Evolutionary conservation across 2,797 vertebrate genomes (phyloP).

Genomic region (Gymnoscopelus microlampas): DNA sequence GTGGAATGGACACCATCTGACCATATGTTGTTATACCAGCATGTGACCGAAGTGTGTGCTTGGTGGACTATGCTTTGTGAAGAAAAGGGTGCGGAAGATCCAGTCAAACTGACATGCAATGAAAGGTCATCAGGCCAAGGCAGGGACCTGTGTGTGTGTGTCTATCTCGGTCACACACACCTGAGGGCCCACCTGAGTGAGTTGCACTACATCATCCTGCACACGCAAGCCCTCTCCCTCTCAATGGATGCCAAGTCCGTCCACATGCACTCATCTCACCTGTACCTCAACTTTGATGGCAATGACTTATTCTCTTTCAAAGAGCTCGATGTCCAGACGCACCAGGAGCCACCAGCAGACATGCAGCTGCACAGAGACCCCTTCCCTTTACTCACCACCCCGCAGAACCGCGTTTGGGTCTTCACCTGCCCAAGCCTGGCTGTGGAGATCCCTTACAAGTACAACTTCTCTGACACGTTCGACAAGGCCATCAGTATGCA

Average conservation of each 20-base stretch:
- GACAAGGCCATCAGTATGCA: slow-evolving; percentile 91
- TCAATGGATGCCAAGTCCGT: slow-evolving; percentile 78
- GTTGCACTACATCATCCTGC: slow-evolving; percentile 87
- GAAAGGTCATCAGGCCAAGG: slow-evolving; percentile 38
- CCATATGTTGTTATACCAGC: slow-evolving; percentile 96
- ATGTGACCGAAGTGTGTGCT: slow-evolving; percentile 82
- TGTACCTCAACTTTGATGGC: slow-evolving; percentile 91
- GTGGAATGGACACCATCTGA: slow-evolving; percentile 91
- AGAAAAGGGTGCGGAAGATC: slow-evolving; percentile 20
- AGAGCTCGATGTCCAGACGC: slow-evolving; percentile 83
- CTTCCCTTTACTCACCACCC: slow-evolving; percentile 85
- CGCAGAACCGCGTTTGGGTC: slow-evolving; percentile 88
- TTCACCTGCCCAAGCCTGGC: slow-evolving; percentile 85
- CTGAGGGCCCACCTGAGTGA: slow-evolving; percentile 87
- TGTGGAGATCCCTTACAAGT: slow-evolving; percentile 95
- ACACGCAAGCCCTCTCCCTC: slow-evolving; percentile 81
- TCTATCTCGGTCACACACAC: slow-evolving; percentile 84
- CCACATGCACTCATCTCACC: slow-evolving; percentile 82
- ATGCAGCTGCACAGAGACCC: slow-evolving; percentile 86
- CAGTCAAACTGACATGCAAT: not conserved
- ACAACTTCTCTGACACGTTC: slow-evolving; percentile 94
- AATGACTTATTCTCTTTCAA: slow-evolving; percentile 91
- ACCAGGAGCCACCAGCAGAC: slow-evolving; percentile 83
- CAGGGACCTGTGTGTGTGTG: slow-evolving; percentile 75
- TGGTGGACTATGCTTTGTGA: slow-evolving; percentile 80